These are phyloP conservation scores for Picathartes gymnocephalus DNA, from an alignment of 2,113 vertebrate species.

Conservation along the genomic window DNA sequence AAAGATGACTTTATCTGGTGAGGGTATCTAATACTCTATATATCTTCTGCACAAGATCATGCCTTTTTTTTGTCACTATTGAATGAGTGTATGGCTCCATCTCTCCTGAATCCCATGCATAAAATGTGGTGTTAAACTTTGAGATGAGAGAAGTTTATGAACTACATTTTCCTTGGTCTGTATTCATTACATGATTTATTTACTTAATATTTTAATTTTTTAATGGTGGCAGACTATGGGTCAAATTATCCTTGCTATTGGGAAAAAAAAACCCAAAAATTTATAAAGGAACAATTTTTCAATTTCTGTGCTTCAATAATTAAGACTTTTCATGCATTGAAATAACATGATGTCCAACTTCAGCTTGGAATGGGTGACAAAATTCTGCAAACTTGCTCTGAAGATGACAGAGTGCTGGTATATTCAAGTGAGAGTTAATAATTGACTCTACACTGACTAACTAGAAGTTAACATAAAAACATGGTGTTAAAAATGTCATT, in stretches of 20 bases:
- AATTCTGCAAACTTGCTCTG: background rate
- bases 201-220: background rate
- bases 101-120: background rate
- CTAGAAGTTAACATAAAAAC: background rate
- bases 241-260: background rate
- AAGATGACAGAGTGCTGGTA: background rate
- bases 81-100: background rate
- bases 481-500: background rate
- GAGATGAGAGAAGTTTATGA: background rate
- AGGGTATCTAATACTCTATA: no score
- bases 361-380: background rate
- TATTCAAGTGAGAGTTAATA: background rate
- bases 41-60: background rate
- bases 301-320: background rate
- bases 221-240: background rate
- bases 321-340: background rate
- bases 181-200: background rate
- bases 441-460: background rate
- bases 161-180: background rate
- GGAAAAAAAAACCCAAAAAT: background rate
- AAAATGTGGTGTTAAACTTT: background rate
- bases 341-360: background rate
- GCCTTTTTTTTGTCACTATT: background rate
- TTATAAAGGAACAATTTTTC: background rate
- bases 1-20: background rate